Conservation (phyloP, 2,797 vertebrate genomes). For the Coccyzus lansbergi region DNA sequence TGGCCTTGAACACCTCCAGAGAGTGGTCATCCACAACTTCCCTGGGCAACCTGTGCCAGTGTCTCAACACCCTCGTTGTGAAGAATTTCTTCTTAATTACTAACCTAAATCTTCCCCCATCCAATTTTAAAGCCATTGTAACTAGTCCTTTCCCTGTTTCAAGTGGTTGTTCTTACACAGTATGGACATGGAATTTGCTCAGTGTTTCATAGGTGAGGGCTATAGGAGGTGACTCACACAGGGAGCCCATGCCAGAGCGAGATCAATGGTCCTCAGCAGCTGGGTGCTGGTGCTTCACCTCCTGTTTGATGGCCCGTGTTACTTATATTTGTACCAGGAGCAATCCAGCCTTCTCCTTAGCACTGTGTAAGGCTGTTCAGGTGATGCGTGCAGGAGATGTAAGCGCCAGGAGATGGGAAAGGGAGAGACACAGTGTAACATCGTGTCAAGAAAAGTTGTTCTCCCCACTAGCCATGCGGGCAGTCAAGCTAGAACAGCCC, state of each 20-base stretch:
- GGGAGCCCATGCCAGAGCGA: not conserved
- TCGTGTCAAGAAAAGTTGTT: accelerated
- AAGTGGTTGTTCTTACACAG: not conserved
- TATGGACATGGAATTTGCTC: not conserved
- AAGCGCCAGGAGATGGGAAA: not conserved
- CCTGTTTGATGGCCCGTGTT: not conserved
- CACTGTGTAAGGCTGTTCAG: not conserved
- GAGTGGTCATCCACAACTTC: too few species aligned
- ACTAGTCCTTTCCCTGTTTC: not conserved
- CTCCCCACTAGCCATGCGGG: not conserved
- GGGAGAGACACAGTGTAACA: not conserved
- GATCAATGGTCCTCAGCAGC: not conserved
- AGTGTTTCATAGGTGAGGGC: not conserved
- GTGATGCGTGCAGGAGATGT: not conserved
- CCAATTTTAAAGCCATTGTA: not conserved
- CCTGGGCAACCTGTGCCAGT: too few species aligned
- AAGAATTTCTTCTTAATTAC: too few species aligned
- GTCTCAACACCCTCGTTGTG: too few species aligned
- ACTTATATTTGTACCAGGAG: not conserved
- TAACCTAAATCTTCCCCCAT: too few species aligned
- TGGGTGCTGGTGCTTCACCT: not conserved
- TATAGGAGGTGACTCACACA: not conserved
- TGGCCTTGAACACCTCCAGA: too few species aligned
- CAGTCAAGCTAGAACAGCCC: not conserved
- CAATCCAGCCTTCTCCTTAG: not conserved